Evolutionary conservation across 1,140 invertebrate genomes (phyloP), one percentile per base, ranked within the genome.

Genomic region (Procambarus virginalis): DNA sequence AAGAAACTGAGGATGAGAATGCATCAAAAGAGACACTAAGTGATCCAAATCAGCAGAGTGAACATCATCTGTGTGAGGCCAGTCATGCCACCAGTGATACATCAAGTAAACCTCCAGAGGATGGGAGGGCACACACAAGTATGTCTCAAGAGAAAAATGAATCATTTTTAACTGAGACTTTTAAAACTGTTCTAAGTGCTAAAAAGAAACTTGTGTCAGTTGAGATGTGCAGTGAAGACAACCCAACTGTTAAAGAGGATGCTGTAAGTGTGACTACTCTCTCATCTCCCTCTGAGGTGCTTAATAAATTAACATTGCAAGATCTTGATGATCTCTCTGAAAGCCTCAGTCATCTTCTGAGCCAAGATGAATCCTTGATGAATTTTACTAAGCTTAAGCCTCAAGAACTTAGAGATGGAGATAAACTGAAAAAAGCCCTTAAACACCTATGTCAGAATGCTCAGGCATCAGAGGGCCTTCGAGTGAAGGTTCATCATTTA

Each of bases 361-460:
- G 58, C 20, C 85, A 87, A 20, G 85, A 87, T n/a, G 84, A 86
- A 48, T 68, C 85, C 10, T 49, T 87, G n/a, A 5, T 80, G 49
- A 80, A 73, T 48, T 87, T 87, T 12, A 87, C 77, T 9, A 68
- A 6, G 17, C 60, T 87, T 10, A 80, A 49, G 45, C 76, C 55
- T n/a, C 85, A 79, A 20, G 77, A 87, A 9, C 64, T 80, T 22
- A 48, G 34, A 2, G 60, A 79, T 60, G 51, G 51, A 51, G 85
- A 87, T 12, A 79, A 87, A 45, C 20, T 87, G n/a, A 81, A 49
- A 48, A 45, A 48, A 6, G 76, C 22, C 45, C 17, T 87, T 12
- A 49, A 34, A 34, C 76, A 87, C 22, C 64, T 87, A 12, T 81
- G 77, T 70, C 22, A 60, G 10, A 70, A 60, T 79, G 85, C 77